Evolutionary conservation across 2,113 vertebrate genomes (phyloP), one percentile per base, ranked within the genome.

Genomic region (Jacana jacana): DNA sequence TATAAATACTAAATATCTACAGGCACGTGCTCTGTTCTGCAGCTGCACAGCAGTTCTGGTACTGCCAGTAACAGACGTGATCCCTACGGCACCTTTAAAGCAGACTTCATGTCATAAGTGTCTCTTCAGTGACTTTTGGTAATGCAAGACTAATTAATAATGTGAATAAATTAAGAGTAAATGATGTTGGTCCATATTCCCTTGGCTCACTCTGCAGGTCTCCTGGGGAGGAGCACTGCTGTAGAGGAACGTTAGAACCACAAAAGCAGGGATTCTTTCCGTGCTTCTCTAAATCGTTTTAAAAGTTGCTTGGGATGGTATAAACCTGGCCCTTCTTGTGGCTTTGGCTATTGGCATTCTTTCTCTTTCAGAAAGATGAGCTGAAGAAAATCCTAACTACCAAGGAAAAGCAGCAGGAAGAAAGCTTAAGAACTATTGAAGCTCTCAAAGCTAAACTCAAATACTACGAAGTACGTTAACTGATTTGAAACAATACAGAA

Each of bases 381-480:
- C 44, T 99, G 93, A 99, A 98, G 97, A 97, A 97, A 61, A 96
- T 99, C 75, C 97, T 99, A 69, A 88, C 93, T 65, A 84, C 98
- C 64, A 98, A 98, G 94, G 98, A 98, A 84, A 99, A 98, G 96
- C 99, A 99, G 44, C 98, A 98, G 73, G 99, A 99, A 23, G 99
- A 99, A 93, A 99, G 98, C 24, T 83, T 98, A 72, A 98, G 98
- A 94, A 98, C 98, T 55, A 96, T 97, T 35, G 99, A 99, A 78
- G 98, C 98, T 35, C 98, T 99, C 91, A 99, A 98, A 97, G 98
- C 98, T 40, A 99, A 99, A 95, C 98, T 99, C 76, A 98, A 98
- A 86, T 99, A 98, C 89, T 98, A 98, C 73, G 96, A 99, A 99
- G 99, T 99, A 91, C 5, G 98, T 97, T 27, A 69, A 35, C 80